Evolutionary conservation across 2,113 vertebrate genomes (phyloP).

Genomic region (Fulica atra): DNA sequence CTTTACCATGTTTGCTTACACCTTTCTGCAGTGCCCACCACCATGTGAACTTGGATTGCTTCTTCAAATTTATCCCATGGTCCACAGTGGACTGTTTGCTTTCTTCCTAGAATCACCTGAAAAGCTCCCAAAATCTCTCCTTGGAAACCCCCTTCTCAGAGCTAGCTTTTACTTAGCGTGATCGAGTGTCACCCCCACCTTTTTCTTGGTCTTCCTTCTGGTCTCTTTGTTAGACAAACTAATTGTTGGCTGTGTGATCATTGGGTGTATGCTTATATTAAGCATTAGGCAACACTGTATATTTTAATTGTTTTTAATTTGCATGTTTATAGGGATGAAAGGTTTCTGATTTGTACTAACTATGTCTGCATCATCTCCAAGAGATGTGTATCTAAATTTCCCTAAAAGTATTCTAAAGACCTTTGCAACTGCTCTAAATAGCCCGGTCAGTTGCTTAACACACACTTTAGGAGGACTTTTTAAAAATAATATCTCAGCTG

Average conservation of each 20-base stretch:
- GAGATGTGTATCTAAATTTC: neutral
- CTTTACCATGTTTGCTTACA: neutral
- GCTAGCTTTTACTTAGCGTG: neutral
- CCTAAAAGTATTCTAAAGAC: neutral
- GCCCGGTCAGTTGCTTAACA: neutral
- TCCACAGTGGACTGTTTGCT: neutral
- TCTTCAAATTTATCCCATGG: neutral
- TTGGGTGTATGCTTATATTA: neutral
- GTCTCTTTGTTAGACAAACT: constrained; percentile 10
- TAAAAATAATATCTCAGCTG: neutral
- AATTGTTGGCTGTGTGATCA: neutral
- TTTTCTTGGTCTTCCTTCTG: neutral
- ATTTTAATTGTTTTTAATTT: constrained; percentile 51
- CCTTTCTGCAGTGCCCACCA: neutral
- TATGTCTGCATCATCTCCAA: neutral
- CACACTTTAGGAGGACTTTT: neutral
- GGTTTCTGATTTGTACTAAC: constrained; percentile 20
- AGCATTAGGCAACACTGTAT: neutral
- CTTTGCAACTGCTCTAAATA: neutral
- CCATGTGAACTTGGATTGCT: neutral
- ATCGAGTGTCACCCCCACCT: neutral
- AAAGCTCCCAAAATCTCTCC: neutral
- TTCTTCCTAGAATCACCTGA: neutral
- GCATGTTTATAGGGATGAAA: constrained; percentile 15
- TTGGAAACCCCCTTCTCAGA: neutral